Evolutionary conservation across 1,140 invertebrate species (phyloP).

Genomic region (Palaemon carinicauda): DNA sequence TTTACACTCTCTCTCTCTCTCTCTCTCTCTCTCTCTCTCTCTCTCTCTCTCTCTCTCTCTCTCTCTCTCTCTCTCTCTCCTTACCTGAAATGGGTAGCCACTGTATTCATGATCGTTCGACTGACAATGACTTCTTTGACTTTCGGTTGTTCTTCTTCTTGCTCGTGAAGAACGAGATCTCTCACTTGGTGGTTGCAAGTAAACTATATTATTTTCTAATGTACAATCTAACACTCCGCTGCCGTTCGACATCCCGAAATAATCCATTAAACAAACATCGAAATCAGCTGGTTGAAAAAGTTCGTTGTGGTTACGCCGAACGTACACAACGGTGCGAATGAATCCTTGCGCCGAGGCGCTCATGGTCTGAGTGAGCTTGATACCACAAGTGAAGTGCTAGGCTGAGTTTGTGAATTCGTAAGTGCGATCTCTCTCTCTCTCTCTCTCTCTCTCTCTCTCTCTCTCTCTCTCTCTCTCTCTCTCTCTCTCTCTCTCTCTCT

Average conservation of each 20-base stretch:
- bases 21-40: too few species aligned
- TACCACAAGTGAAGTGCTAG: too few species aligned
- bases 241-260: not conserved
- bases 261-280: conserved; percentile 13
- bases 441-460: too few species aligned
- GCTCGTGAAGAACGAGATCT: not conserved
- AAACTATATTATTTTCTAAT: too few species aligned
- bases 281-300: conserved; percentile 11
- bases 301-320: conserved; percentile 6
- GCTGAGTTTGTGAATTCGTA: too few species aligned
- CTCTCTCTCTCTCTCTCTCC: too few species aligned
- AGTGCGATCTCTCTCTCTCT: too few species aligned
- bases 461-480: too few species aligned
- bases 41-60: too few species aligned
- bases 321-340: not conserved
- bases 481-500: not conserved
- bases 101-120: not conserved
- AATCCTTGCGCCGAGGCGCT: not conserved
- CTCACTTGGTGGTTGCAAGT: too few species aligned
- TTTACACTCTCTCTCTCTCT: too few species aligned
- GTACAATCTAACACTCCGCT: not conserved
- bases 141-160: not conserved
- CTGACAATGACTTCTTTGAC: not conserved
- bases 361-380: too few species aligned
- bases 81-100: conserved; percentile 30